phyloP scores from a whole-genome alignment of 2,888 invertebrate genomes.

The Torymus tubicola region DNA sequence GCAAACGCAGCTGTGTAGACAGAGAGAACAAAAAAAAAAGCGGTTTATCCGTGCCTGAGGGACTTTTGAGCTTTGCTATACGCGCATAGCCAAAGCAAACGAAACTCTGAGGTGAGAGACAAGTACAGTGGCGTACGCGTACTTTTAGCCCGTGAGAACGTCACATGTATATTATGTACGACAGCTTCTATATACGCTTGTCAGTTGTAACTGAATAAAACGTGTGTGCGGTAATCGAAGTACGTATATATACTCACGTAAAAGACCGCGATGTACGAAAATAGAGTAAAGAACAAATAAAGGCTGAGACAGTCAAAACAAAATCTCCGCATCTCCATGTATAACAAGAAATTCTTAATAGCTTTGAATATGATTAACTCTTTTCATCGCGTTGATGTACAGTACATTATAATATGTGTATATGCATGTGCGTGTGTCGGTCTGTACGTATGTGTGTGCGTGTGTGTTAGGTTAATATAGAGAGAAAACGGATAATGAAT shows the following conservation, averaged over 20 bases:
- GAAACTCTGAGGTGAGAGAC: no score
- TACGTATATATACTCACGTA: no score
- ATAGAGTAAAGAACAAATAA: not conserved
- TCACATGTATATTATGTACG: not conserved
- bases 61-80: no score
- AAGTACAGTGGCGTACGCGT: no score
- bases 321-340: not conserved
- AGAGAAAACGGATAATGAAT: no score
- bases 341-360: not conserved
- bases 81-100: no score
- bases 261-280: no score
- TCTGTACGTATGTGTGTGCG: not conserved
- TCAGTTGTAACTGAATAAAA: not conserved
- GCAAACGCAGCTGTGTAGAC: no score
- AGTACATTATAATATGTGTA: not conserved
- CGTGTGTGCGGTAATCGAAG: no score
- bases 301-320: not conserved
- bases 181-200: not conserved
- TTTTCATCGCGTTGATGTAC: constrained; percentile 15
- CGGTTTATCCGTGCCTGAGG: no score
- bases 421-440: not conserved
- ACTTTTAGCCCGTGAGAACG: no score
- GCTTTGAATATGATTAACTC: constrained; percentile 2
- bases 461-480: not conserved
- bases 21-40: no score